Evolutionary conservation across 2,888 invertebrate species (phyloP), one percentile per base, ranked within the genome.

Genomic region (Caenorhabditis sp.): DNA sequence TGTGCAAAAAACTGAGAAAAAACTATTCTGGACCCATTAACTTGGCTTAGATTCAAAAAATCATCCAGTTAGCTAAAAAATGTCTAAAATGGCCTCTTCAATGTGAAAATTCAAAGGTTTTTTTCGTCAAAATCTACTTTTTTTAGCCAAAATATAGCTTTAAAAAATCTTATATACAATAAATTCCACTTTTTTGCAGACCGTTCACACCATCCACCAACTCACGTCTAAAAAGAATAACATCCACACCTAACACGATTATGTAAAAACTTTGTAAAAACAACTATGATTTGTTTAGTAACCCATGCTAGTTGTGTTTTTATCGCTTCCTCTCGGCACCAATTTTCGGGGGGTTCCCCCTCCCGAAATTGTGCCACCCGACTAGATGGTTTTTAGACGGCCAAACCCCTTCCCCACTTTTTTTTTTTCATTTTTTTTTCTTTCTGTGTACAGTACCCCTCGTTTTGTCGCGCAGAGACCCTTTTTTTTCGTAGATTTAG

Each of bases 251-350:
- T 31, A 31, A 31, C 31, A 31, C 31, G 31, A 31, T 31, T 43
- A 43, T 43, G 43, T 43, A 43, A 43, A 43, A 43, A 43, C 43
- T 43, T 43, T 43, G 43, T 43, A 43, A 43, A 43, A 43, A 43
- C 43, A 43, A 43, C 12, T 10, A 3, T 17, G 14, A 43, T 17
- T 43, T 43, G 5, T 43, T 12, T 7, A 12, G 43, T 12, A 7
- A 7, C 43, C 43, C 12, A 12, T 23, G 21, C 25, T 25, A 23
- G 25, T 56, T 56, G 56, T 23, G 21, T 7, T 53, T 21, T 53
- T 7, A 3, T 53, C 53, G 53, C 53, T 25, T 25, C 21, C 23
- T 7, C 20, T 10, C 17, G n/a, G n/a, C 50, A 50, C 5, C 50
- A 36, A 36, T 36, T 36, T 36, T n/a, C n/a, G n/a, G n/a, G n/a